Conservation (phyloP, 2,888 invertebrate species). For the Chloroclystis v-ata region DNA sequence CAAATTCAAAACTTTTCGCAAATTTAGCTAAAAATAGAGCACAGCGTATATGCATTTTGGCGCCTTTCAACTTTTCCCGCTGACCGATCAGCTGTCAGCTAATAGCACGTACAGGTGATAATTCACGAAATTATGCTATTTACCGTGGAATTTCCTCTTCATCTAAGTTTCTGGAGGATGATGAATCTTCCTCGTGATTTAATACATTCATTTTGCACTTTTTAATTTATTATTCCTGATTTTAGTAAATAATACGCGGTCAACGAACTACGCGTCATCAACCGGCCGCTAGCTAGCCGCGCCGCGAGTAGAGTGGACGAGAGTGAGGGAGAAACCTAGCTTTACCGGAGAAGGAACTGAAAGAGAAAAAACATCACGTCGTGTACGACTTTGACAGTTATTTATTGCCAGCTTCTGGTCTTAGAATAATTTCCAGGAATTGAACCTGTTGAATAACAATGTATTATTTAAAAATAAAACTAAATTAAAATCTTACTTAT, state of each 20-base stretch:
- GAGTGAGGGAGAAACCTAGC: not conserved
- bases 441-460: too few species aligned
- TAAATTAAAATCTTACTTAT: too few species aligned
- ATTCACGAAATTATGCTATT: slow-evolving; percentile 33
- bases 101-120: slow-evolving; percentile 33
- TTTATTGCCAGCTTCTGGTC: too few species aligned
- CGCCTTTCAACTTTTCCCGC: slow-evolving; percentile 72
- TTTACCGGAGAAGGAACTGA: not conserved
- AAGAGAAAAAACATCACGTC: too few species aligned
- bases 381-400: not conserved
- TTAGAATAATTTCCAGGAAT: too few species aligned
- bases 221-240: slow-evolving; percentile 22
- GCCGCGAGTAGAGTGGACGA: not conserved
- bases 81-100: slow-evolving; percentile 68
- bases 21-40: not conserved
- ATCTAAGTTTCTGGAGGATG: slow-evolving; percentile 38
- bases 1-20: slow-evolving; percentile 6
- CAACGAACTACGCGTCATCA: slow-evolving; percentile 20
- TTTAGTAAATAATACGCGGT: slow-evolving; percentile 8
- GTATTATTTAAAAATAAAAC: too few species aligned
- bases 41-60: slow-evolving; percentile 37
- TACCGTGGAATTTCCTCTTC: slow-evolving; percentile 59
- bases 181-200: slow-evolving; percentile 44
- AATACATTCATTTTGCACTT: slow-evolving; percentile 47
- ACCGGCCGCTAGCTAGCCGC: not conserved